A percentile compares a stretch with the other conserved stretches of the same genome.
Evolutionary conservation across 2,888 invertebrate genomes (phyloP).

Genomic region (Ophion obscuratus): DNA sequence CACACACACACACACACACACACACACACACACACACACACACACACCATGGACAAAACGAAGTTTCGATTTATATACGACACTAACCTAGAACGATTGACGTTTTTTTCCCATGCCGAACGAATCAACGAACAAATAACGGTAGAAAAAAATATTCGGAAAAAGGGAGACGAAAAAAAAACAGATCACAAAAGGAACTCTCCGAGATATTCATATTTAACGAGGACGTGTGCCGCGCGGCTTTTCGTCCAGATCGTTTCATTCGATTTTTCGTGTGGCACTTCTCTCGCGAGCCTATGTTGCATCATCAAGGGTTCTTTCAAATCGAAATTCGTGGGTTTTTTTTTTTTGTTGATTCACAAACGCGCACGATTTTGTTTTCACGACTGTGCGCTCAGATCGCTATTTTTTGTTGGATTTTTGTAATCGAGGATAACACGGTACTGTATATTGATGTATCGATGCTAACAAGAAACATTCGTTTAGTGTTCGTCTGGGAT

Average conservation of each 20-base stretch:
- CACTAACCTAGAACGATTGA: slow-evolving; percentile 35
- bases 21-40: not conserved
- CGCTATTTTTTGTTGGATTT: too few relatives aligned
- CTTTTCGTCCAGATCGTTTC: not conserved
- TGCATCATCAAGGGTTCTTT: too few relatives aligned
- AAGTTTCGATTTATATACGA: slow-evolving; percentile 7
- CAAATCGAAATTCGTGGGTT: too few relatives aligned
- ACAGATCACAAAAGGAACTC: slow-evolving; percentile 23
- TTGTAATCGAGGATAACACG: too few relatives aligned
- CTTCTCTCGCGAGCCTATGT: too few relatives aligned
- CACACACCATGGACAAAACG: not conserved
- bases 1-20: too few relatives aligned
- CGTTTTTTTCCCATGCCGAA: slow-evolving; percentile 45
- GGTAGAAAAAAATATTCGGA: slow-evolving; percentile 23
- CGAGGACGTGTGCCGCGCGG: not conserved
- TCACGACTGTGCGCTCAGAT: not conserved
- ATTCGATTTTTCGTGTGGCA: not conserved
- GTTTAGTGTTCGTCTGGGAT: too few relatives aligned
- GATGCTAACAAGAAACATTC: too few relatives aligned
- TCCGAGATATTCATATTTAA: slow-evolving; percentile 36
- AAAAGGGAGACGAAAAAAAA: slow-evolving; percentile 17
- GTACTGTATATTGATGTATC: too few relatives aligned
- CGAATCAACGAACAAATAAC: slow-evolving; percentile 46
- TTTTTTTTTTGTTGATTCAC: slow-evolving; percentile 1
- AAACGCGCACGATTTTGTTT: not conserved